These are phyloP conservation scores for Rostratula benghalensis DNA, from an alignment of 2,113 vertebrate genomes.

Conservation along the genomic window DNA sequence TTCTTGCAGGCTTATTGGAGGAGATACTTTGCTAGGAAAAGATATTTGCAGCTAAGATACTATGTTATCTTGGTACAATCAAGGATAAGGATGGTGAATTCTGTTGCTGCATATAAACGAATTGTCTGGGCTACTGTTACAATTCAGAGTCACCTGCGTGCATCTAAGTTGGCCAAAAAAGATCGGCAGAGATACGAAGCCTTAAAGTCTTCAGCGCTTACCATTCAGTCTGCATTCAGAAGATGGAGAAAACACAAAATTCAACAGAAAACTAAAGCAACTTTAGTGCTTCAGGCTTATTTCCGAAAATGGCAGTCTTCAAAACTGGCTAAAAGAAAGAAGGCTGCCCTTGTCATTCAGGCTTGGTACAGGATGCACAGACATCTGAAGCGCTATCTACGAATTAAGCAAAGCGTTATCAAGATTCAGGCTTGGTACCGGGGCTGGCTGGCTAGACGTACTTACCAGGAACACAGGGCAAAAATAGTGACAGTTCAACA, in stretches of 20 bases:
- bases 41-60: slow-evolving; percentile 74
- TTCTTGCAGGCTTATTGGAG: slow-evolving; percentile 81
- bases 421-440: slow-evolving; percentile 75
- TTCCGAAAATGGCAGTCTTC: slow-evolving; percentile 76
- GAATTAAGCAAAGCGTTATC: slow-evolving; percentile 28
- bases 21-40: slow-evolving; percentile 71
- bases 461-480: slow-evolving; percentile 38
- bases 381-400: slow-evolving; percentile 47
- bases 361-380: slow-evolving; percentile 82
- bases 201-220: slow-evolving; percentile 68
- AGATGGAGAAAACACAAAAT: slow-evolving; percentile 75
- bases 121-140: slow-evolving; percentile 71
- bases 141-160: slow-evolving; percentile 78
- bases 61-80: slow-evolving; percentile 79
- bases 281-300: slow-evolving; percentile 77
- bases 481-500: slow-evolving; percentile 66
- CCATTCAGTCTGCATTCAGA: slow-evolving; percentile 80
- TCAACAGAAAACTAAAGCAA: slow-evolving; percentile 65
- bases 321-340: slow-evolving; percentile 40
- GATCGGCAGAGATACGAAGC: slow-evolving; percentile 66
- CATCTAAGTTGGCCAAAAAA: slow-evolving; percentile 62
- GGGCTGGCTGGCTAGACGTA: slow-evolving; percentile 35
- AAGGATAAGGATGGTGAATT: slow-evolving; percentile 80
- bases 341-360: slow-evolving; percentile 83
- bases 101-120: slow-evolving; percentile 68